These are phyloP conservation scores for Anadara kagoshimensis DNA, from an alignment of 1,140 invertebrate species.

Conservation along the genomic window DNA sequence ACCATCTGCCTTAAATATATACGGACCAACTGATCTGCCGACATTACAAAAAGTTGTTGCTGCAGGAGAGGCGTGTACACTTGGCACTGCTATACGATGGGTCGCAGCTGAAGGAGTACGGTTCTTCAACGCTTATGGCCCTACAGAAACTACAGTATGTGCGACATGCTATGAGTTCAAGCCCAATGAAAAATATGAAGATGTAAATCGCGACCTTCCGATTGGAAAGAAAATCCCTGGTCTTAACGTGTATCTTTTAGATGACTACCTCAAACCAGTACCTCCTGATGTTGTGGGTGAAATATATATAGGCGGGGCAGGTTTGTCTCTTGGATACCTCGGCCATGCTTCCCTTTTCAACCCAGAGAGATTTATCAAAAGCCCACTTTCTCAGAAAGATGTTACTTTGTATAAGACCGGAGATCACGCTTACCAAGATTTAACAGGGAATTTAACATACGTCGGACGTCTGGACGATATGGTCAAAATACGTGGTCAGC, in stretches of 20 bases:
- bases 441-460: slow-evolving; percentile 48
- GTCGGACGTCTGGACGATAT: slow-evolving; percentile 54
- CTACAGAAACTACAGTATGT: slow-evolving; percentile 54
- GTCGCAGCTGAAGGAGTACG: slow-evolving; percentile 24
- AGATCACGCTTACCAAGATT: slow-evolving; percentile 50
- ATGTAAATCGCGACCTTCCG: slow-evolving; percentile 46
- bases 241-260: slow-evolving; percentile 47
- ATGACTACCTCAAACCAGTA: slow-evolving; percentile 54
- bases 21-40: slow-evolving; percentile 44
- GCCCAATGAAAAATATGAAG: slow-evolving; percentile 22
- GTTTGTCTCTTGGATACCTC: slow-evolving; percentile 51
- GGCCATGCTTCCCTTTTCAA: slow-evolving; percentile 46
- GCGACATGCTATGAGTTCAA: slow-evolving; percentile 50
- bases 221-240: slow-evolving; percentile 49
- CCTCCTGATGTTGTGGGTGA: slow-evolving; percentile 55
- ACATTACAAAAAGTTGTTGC: slow-evolving; percentile 42
- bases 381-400: slow-evolving; percentile 28
- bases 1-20: slow-evolving; percentile 54
- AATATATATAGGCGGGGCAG: slow-evolving; percentile 53
- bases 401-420: slow-evolving; percentile 53
- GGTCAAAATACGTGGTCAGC: slow-evolving; percentile 53
- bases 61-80: slow-evolving; percentile 52
- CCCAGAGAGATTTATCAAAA: slow-evolving; percentile 42
- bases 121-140: slow-evolving; percentile 59
- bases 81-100: slow-evolving; percentile 49